Evolutionary conservation across 2,797 vertebrate species (phyloP), one percentile per base, ranked within the genome.

Genomic region (Sibirionetta formosa): DNA sequence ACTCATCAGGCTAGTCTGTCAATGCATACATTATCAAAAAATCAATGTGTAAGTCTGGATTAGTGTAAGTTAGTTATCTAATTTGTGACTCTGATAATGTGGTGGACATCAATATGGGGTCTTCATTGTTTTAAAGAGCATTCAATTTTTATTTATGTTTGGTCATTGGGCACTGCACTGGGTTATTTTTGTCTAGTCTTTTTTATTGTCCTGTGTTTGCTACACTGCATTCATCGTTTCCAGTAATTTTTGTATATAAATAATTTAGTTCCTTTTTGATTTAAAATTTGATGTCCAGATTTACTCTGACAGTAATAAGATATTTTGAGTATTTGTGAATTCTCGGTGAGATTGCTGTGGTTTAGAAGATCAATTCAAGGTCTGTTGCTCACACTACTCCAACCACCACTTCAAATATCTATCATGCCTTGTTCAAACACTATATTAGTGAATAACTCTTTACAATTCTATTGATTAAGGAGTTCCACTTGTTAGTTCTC

Each of bases 121-220:
- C 51, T 94, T 46, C 31, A 54, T 66, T 5, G 10, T 9, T 27
- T 48, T 75, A 84, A 75, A 79, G n/a, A 91, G 42, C 4, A 56
- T 40, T 66, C 18, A 80, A 27, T 0, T 4, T 73, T 77, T 83
- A 50, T 58, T 80, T 56, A 31, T 54, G 53, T 31, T 50, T 50
- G 22, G 33, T 13, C 18, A 33, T 11, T 22, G 7, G 33, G 3
- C 7, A 33, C 11, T 61, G 7, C 0, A 0, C 1, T 48, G 14
- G 3, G 2, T 84, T 54, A 56, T 46, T 78, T 13, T 36, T 78
- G 66, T 1, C 23, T 46, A 11, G 13, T 20, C 7, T 81, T 65
- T 42, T 50, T 64, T 60, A 58, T 63, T 75, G 16, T 27, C 11
- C 36, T 79, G 14, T 51, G 13, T 3, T 61, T 46, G 12, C 31